These are phyloP conservation scores for Gorilla gorilla DNA, from an alignment of 2,113 vertebrate species.

Conservation along the genomic window DNA sequence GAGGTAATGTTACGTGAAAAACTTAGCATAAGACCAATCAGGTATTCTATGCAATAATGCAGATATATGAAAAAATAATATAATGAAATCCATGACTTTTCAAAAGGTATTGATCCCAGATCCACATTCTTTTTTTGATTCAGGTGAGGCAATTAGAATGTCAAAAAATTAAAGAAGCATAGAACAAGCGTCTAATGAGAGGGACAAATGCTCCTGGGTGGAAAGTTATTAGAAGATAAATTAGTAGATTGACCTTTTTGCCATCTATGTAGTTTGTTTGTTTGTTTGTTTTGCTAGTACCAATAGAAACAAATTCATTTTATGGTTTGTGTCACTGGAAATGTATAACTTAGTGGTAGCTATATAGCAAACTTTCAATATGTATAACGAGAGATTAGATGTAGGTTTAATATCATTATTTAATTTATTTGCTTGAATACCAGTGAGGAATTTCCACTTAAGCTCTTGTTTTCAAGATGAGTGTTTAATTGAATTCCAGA, in stretches of 20 bases:
- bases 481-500: constrained; percentile 54
- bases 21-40: background rate
- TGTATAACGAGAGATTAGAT: background rate
- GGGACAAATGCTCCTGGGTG: background rate
- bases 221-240: background rate
- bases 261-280: background rate
- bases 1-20: background rate
- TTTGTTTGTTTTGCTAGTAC: background rate
- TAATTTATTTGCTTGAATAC: constrained; percentile 30
- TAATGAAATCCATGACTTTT: background rate
- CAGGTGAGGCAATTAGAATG: background rate
- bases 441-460: constrained; percentile 22
- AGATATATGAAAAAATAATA: background rate
- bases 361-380: background rate
- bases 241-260: background rate
- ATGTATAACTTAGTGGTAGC: background rate
- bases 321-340: background rate
- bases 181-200: background rate
- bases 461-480: background rate
- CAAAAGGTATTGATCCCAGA: background rate
- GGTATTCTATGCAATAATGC: background rate
- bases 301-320: background rate
- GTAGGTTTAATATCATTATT: constrained; percentile 16
- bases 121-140: background rate
- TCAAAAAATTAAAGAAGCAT: background rate